Base-by-base conservation (phyloP, 1,140 invertebrate species). In the Sycobia sp. region DNA sequence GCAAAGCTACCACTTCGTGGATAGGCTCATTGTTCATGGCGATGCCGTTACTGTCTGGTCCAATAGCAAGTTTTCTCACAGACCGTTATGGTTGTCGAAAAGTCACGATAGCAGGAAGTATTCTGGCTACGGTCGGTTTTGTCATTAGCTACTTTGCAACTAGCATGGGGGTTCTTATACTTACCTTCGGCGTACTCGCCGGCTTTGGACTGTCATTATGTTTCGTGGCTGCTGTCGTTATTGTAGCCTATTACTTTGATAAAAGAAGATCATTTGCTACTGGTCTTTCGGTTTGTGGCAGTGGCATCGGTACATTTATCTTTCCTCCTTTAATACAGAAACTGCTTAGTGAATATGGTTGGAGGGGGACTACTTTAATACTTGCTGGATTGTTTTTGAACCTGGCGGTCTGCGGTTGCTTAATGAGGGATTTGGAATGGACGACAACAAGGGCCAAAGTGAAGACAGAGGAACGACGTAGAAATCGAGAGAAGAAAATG, bases 181-280 rank as follows among this genome's bases (percentile, higher is more conserved):
- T 96, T 44, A 94, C 92, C 0, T 94, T 95, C 71, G 92, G 93
- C 3, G 85, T 95, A 0, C 54, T 96, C 63, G 88, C 93, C 2
- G 94, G 93, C 1, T 91, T 94, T 67, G 94, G 93, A 9, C 82
- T 96, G 62, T 92, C 93, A 47, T 79, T 95, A 22, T 94, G 93
- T 71, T 94, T 92, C 73, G 93, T 96, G 1, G 90, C 94, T 1
- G 91, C 92, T 0, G 91, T 94, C 1, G 95, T 98, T 0, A 94
- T 95, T 67, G 95, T 98, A 3, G 94, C 95, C 1, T 96, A 96
- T 75, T 98, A 97, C 76, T 98, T 98, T 76, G 95, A 98, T 69
- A 92, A 92, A 69, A 90, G 88, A 71, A 82, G 95, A 50, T 96
- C 94, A 0, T 86, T 98, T 43, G 96, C 96, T 0, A 98, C 95